phyloP scores from a whole-genome alignment of 2,888 invertebrate species.

The Drepanosiphum platanoidis region DNA sequence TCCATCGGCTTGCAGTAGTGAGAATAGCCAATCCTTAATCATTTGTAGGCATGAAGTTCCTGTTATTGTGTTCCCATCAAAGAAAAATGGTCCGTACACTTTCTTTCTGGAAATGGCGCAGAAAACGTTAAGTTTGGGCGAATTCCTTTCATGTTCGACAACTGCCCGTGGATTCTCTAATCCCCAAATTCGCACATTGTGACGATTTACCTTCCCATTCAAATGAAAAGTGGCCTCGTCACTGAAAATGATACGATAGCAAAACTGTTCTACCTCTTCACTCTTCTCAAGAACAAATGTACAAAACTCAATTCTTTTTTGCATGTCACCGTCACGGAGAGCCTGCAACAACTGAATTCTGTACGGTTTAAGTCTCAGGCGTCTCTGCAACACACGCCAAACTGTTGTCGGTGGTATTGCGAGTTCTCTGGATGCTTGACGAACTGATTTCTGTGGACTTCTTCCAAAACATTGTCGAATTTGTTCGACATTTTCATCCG shows the following conservation, averaged over 20 bases:
- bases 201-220: neutral
- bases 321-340: neutral
- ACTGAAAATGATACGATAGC: conserved; percentile 14
- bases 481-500: too few relatives aligned
- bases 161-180: neutral
- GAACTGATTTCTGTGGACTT: too few relatives aligned
- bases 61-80: neutral
- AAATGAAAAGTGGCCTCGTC: conserved; percentile 3
- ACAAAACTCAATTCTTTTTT: neutral
- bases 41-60: too few relatives aligned
- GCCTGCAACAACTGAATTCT: neutral
- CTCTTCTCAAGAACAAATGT: neutral
- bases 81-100: too few relatives aligned
- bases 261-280: neutral
- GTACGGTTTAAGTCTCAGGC: neutral
- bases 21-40: too few relatives aligned
- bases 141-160: conserved; percentile 3
- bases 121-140: neutral
- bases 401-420: too few relatives aligned
- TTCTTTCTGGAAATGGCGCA: neutral
- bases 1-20: too few relatives aligned
- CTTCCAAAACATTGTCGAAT: too few relatives aligned
- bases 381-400: too few relatives aligned
- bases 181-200: conserved; percentile 2
- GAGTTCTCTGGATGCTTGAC: too few relatives aligned